Base-by-base conservation (phyloP, 2,113 vertebrate genomes). In the Melanerpes formicivorus region DNA sequence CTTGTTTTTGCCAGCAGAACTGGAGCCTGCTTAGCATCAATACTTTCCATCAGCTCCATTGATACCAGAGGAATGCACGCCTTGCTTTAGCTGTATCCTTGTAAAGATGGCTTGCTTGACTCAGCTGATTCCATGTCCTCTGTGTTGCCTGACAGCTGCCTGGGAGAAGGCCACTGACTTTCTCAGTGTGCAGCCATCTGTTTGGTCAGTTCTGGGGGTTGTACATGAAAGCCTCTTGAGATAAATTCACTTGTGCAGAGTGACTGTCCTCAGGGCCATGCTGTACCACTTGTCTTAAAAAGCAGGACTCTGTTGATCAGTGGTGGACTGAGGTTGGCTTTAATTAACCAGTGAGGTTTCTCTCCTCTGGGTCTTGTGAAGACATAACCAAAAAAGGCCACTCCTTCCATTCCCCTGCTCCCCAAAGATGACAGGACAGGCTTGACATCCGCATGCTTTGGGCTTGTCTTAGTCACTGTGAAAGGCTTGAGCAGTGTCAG, bases 401-500 rank as follows among this genome's bases (percentile, higher is more conserved):
- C 56, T 67, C 72, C 48, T 85, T 86, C 73, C 52, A n/a, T 70
- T 21, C 12, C 32, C 22, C 34, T 2, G 1, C 30, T 88, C 58
- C 34, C 85, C 37, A 27, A 96, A 98, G 94, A 98, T 97, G 98
- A 98, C 97, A 98, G 96, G 94, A 90, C 90, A 94, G 94, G 94
- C 90, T 97, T 98, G 97, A 98, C 97, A 97, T 98, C 95, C 96
- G 97, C 98, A 98, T 98, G 96, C 97, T 98, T 96, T 86, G 46
- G 96, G 93, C 96, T 97, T 97, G 95, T 96, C 95, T 97, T 94
- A 96, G 97, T 97, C 94, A 97, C 95, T 97, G 95, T 97, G 95
- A 97, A 97, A 97, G 93, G 94, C 96, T 96, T 14, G 58, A 94
- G 92, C 84, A 84, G 87, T 95, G 97, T 97, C 96, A 98, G 96